Evolutionary conservation across 2,113 vertebrate genomes (phyloP), one percentile per base, ranked within the genome.

Genomic region (Chloroceryle aenea): DNA sequence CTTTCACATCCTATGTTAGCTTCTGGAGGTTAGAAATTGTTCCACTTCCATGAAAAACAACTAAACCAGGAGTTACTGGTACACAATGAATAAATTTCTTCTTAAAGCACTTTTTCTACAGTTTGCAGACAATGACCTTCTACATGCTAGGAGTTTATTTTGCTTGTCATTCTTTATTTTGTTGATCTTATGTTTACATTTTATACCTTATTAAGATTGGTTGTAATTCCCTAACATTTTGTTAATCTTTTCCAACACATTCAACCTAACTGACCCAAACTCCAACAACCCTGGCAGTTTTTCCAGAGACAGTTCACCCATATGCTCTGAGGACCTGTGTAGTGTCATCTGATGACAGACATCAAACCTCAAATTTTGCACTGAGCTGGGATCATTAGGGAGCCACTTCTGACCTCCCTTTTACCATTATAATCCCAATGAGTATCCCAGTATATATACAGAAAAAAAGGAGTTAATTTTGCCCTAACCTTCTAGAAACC

Each of bases 71-170:
- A 68, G 6, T 52, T 14, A 52, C 3, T 48, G 47, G 85, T 72
- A 23, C 10, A 61, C 11, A 84, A 26, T 8, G 25, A 61, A 67
- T n/a, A 43, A 9, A n/a, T 53, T 26, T 68, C 12, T 80, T 72
- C 52, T 69, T 42, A 43, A 63, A 82, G 12, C 22, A 55, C 6
- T 26, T 88, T 42, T 52, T 53, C 6, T 27, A 19, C 14, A 19
- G 4, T 42, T 81, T 58, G 32, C 21, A 52, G 34, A 20, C 3
- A 45, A 48, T 22, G 14, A 8, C 3, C 18, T 85, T 82, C 21
- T 36, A 16, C 12, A 29, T 0, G 0, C 14, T 38, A 26, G 4
- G 16, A 56, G 8, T 21, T 55, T 30, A 32, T 25, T 58, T 76
- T 92, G 5, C 29, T 50, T 32, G 6, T 45, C 16, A 47, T 68